Evolutionary conservation across 2,888 invertebrate genomes (phyloP), one percentile per base, ranked within the genome.

Genomic region (Dynastes maya): DNA sequence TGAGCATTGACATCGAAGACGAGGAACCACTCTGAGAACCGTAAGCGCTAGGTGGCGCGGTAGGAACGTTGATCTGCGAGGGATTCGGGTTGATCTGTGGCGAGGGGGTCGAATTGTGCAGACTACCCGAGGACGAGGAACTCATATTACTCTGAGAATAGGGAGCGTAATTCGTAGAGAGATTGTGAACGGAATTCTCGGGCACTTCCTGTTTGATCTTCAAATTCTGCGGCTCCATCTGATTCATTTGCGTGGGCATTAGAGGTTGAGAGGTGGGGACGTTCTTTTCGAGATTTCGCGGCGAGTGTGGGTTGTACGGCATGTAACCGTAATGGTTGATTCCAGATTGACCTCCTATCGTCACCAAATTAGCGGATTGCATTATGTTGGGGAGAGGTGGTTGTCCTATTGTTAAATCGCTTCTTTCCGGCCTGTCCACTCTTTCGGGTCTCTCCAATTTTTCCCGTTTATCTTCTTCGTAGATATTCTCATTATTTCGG

Each of bases 141-240:
- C 71, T 64, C 67, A 71, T 55, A 8, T 74, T 65, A 9, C 71
- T 16, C 55, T 71, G 71, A 6, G 78, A 67, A n/a, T 74, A 74
- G 5, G 65, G 65, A 29, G 58, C 74, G 37, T 64, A 63, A 22
- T 65, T 37, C 22, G 63, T 55, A 4, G 76, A 70, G 8, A 71
- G 49, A 22, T 77, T 71, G 4, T 77, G 76, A 84, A 84, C 85
- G 49, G 88, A 86, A 80, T 88, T 88, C 76, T 89, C 90, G 80
- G 89, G 90, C 75, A 92, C 90, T 87, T 94, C 94, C 84, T 94
- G 93, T 84, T 94, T 94, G 49, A 94, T 93, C 86, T 94, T 94
- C 77, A 94, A 88, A 87, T 94, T 94, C 85, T 94, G 94, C 6
- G 94, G 94, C 84, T 94, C 94, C 86, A 90, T 91, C 83, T 90